These are phyloP conservation scores for Sphecodes monilicornis DNA, from an alignment of 2,888 invertebrate genomes.

Conservation along the genomic window DNA sequence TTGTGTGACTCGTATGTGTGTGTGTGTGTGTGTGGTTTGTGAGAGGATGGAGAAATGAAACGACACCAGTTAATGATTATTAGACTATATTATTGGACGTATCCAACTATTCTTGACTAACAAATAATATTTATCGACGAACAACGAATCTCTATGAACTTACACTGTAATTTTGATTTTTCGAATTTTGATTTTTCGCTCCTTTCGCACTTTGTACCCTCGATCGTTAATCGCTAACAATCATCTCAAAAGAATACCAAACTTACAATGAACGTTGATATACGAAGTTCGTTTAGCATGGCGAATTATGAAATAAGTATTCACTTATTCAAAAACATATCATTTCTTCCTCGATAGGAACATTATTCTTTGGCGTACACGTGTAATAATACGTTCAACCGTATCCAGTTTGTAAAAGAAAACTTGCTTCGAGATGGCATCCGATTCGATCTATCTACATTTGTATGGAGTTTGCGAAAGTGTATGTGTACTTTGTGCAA, in stretches of 20 bases:
- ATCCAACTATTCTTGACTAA: slow-evolving; percentile 77
- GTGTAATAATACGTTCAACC: slow-evolving; percentile 25
- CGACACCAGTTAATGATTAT: slow-evolving; percentile 66
- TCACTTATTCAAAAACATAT: no score
- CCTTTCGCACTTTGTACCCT: slow-evolving; percentile 68
- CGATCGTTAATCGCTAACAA: slow-evolving; percentile 54
- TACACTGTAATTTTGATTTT: slow-evolving; percentile 81
- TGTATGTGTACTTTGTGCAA: not conserved
- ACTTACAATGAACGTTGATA: slow-evolving; percentile 49
- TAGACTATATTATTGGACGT: slow-evolving; percentile 75
- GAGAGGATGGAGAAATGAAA: slow-evolving; percentile 39
- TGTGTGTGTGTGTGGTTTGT: not conserved
- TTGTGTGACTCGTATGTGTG: no score
- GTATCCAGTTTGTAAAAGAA: slow-evolving; percentile 48
- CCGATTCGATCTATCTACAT: slow-evolving; percentile 7
- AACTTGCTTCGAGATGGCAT: not conserved
- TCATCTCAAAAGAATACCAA: slow-evolving; percentile 41
- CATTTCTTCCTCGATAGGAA: slow-evolving; percentile 37
- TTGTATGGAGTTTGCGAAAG: slow-evolving; percentile 13
- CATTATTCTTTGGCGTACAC: slow-evolving; percentile 52
- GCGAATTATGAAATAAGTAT: no score
- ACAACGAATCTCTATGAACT: slow-evolving; percentile 77
- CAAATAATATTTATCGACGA: slow-evolving; percentile 79
- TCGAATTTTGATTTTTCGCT: slow-evolving; percentile 74
- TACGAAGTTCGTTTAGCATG: slow-evolving; percentile 37